These are phyloP conservation scores for Leptopilina drosophilae DNA, from an alignment of 2,888 invertebrate species.

Conservation along the genomic window DNA sequence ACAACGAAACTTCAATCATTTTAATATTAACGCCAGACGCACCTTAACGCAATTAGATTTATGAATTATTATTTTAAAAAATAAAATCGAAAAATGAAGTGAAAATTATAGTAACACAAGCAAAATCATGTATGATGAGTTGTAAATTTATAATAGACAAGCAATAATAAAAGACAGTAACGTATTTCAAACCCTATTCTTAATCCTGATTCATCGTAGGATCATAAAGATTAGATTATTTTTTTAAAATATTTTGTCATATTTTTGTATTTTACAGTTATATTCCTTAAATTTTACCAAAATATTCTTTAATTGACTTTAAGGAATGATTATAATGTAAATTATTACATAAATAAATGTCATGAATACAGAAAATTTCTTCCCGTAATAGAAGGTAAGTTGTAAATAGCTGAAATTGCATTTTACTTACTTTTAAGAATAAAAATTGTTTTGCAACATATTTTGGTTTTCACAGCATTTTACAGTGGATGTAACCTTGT, in stretches of 20 bases:
- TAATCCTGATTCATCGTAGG: neutral
- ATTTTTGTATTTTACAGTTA: too few relatives aligned
- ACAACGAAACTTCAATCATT: constrained; percentile 36
- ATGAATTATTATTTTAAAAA: constrained; percentile 44
- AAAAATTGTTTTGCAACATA: neutral
- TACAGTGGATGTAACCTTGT: neutral
- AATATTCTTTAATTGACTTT: too few relatives aligned
- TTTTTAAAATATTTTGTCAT: too few relatives aligned
- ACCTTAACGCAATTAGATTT: constrained; percentile 52
- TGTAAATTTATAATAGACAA: constrained; percentile 76
- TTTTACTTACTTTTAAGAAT: neutral
- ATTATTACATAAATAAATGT: neutral
- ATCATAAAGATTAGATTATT: neutral
- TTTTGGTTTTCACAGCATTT: neutral
- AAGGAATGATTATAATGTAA: neutral
- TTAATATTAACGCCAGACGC: constrained; percentile 47
- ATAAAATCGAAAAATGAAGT: constrained; percentile 50
- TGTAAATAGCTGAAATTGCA: neutral
- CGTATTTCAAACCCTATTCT: neutral
- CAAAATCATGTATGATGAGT: constrained; percentile 73
- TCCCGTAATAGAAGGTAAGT: neutral
- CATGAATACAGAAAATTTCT: neutral
- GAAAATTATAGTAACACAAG: constrained; percentile 63
- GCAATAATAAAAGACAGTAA: constrained; percentile 64
- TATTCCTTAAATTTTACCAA: too few relatives aligned